These are phyloP conservation scores for Spinus pinus DNA, from an alignment of 2,797 vertebrate genomes.

Conservation along the genomic window DNA sequence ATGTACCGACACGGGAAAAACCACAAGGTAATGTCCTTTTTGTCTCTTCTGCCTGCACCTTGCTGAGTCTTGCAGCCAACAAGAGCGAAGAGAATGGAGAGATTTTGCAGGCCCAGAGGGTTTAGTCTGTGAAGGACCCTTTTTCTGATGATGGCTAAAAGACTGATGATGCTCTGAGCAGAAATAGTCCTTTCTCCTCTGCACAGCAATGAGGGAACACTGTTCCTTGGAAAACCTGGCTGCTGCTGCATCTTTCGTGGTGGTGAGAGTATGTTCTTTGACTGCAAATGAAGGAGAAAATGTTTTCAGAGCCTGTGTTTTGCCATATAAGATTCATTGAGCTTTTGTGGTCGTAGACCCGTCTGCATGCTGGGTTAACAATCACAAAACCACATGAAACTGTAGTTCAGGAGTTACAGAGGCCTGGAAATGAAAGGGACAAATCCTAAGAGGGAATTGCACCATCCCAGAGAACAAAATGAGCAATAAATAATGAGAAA, in stretches of 20 bases:
- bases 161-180: neutral
- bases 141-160: neutral
- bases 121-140: neutral
- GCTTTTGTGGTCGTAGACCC: conserved; percentile 66
- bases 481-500: conserved; percentile 65
- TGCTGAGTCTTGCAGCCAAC: neutral
- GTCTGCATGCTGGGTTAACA: conserved; percentile 77
- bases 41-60: neutral
- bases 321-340: conserved; percentile 71
- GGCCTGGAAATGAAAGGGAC: conserved; percentile 76
- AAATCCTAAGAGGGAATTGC: conserved; percentile 63
- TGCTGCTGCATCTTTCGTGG: conserved; percentile 29
- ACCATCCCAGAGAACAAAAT: conserved; percentile 57
- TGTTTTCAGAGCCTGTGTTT: conserved; percentile 51
- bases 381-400: conserved; percentile 77
- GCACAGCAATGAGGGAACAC: conserved; percentile 42
- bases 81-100: neutral
- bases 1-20: conserved; percentile 96
- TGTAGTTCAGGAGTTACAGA: conserved; percentile 71
- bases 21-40: conserved; percentile 85
- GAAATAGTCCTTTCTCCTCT: conserved; percentile 43
- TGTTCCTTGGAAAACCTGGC: conserved; percentile 61
- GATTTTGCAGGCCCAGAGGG: neutral
- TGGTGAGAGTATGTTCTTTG: conserved; percentile 51
- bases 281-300: conserved; percentile 78